These are phyloP conservation scores for Cosmorhoe ocellata DNA, from an alignment of 2,888 invertebrate species.

Conservation along the genomic window DNA sequence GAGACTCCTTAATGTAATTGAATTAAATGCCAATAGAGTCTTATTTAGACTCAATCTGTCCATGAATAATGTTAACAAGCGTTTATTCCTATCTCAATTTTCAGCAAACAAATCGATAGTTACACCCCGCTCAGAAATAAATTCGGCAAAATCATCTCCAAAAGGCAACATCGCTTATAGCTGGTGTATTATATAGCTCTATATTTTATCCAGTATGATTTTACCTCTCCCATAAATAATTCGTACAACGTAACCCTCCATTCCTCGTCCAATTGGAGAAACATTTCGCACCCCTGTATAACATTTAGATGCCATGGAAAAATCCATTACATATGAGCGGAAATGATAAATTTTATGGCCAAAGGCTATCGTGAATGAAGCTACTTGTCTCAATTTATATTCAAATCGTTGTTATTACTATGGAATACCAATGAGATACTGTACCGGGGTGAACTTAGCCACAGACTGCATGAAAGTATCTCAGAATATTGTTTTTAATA, in stretches of 20 bases:
- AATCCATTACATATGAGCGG: constrained; percentile 50
- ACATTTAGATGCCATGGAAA: constrained; percentile 36
- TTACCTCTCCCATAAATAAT: constrained; percentile 30
- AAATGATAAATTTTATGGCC: constrained; percentile 50
- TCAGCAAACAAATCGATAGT: no score
- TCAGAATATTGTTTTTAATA: constrained; percentile 34
- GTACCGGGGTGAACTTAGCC: constrained; percentile 18
- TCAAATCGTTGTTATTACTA: constrained; percentile 54
- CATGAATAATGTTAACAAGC: no score
- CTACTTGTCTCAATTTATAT: constrained; percentile 58
- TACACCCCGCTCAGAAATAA: no score
- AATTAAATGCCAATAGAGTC: constrained; percentile 2
- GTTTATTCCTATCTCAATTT: no score
- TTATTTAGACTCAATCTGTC: no score
- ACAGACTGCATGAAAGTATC: constrained; percentile 13
- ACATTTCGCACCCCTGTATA: constrained; percentile 35
- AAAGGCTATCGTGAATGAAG: constrained; percentile 49
- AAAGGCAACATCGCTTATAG: no score
- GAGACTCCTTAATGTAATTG: background rate
- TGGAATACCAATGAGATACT: constrained; percentile 54
- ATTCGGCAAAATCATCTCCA: no score
- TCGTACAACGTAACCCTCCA: constrained; percentile 25
- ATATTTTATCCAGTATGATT: constrained; percentile 28
- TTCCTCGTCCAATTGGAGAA: constrained; percentile 32
- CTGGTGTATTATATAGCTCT: background rate